Percentiles rank a stretch among this genome's conserved stretches.
Evolutionary conservation across 92 coral and sea anemone genomes (phyloP).

Genomic region (Palythoa caribaeorum): DNA sequence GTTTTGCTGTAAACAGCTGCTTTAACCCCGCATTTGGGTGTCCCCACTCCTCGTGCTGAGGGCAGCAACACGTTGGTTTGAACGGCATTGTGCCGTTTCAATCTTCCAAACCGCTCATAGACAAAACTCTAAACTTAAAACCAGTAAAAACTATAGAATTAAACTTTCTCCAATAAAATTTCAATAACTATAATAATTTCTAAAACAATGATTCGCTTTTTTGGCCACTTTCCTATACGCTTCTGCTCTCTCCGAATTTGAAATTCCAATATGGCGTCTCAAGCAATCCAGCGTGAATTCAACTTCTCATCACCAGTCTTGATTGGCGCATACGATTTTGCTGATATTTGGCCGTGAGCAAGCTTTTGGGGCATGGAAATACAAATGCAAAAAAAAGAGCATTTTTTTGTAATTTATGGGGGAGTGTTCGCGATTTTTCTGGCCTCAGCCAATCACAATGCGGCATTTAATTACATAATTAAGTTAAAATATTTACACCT

Average conservation of each 20-base stretch:
- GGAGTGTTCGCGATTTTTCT: slow-evolving; percentile 18
- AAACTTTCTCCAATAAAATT: slow-evolving; percentile 2
- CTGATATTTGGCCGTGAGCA: slow-evolving; percentile 19
- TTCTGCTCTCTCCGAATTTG: not conserved
- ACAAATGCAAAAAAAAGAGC: not conserved
- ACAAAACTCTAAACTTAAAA: not conserved
- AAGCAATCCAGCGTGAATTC: slow-evolving; percentile 8
- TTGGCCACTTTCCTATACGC: not conserved
- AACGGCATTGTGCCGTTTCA: slow-evolving; percentile 4
- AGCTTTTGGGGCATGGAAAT: slow-evolving; percentile 18
- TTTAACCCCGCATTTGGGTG: slow-evolving; percentile 19
- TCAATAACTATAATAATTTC: slow-evolving; percentile 1
- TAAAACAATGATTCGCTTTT: not conserved
- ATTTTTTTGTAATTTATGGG: not conserved
- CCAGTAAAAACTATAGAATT: slow-evolving; percentile 8
- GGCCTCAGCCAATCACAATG: slow-evolving; percentile 15
- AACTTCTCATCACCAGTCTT: slow-evolving; percentile 1
- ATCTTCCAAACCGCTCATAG: not conserved
- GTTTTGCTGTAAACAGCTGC: slow-evolving; percentile 3
- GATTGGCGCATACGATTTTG: slow-evolving; percentile 22
- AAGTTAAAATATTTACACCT: slow-evolving; percentile 4
- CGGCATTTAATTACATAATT: not conserved
- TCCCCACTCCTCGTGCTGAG: slow-evolving; percentile 9
- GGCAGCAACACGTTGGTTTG: slow-evolving; percentile 30
- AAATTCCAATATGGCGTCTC: slow-evolving; percentile 1